Evolutionary conservation across 2,888 invertebrate species (phyloP).

Genomic region (Scaptodrosophila latifasciaeformis): DNA sequence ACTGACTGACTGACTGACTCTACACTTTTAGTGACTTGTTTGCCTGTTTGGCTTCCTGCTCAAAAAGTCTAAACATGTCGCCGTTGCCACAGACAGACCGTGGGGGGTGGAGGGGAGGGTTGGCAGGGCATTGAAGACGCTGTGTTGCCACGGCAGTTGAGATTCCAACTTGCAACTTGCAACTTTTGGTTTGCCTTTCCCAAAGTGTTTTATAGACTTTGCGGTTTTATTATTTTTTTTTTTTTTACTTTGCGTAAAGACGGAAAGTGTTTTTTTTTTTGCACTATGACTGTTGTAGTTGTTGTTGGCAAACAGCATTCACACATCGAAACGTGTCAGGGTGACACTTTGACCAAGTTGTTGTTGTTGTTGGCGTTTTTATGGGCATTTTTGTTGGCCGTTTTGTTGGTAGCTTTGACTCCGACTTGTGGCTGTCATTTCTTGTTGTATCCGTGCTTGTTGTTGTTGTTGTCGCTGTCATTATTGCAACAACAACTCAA

Average conservation of each 20-base stretch:
- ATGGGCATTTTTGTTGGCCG: neutral
- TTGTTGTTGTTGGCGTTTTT: conserved; percentile 32
- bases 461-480: conserved; percentile 5
- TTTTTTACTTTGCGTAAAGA: conserved; percentile 43
- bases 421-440: neutral
- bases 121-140: neutral
- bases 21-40: conserved; percentile 36
- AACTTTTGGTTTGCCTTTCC: too few species aligned
- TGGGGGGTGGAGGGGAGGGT: neutral
- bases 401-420: conserved; percentile 1
- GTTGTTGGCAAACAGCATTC: neutral
- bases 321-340: conserved; percentile 54
- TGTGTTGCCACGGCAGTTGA: too few species aligned
- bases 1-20: too few species aligned
- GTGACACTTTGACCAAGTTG: conserved; percentile 62
- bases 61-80: conserved; percentile 60
- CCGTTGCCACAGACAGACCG: too few species aligned
- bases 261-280: conserved; percentile 57
- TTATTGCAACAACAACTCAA: conserved; percentile 49
- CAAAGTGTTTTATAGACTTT: conserved; percentile 36
- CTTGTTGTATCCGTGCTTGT: neutral
- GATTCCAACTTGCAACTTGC: too few species aligned
- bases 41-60: conserved; percentile 57
- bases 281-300: conserved; percentile 12
- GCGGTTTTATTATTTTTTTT: too few species aligned